phyloP scores from a whole-genome alignment of 2,888 invertebrate species.

The Drosophila quasianomalipes region DNA sequence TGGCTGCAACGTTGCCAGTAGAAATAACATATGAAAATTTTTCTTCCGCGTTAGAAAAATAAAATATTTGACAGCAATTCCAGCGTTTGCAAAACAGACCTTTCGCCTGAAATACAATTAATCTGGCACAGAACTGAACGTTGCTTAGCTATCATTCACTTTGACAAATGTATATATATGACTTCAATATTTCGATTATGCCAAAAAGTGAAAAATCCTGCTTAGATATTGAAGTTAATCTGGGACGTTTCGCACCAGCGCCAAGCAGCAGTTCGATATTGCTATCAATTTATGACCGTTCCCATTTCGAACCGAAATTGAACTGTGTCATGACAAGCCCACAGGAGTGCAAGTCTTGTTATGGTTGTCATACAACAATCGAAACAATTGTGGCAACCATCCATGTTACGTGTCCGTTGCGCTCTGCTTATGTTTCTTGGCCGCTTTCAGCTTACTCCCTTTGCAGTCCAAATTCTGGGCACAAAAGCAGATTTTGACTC shows the following conservation, averaged over 20 bases:
- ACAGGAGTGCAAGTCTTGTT: conserved; percentile 47
- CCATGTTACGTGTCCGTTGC: conserved; percentile 67
- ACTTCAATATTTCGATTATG: neutral
- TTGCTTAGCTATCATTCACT: neutral
- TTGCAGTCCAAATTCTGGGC: conserved; percentile 1
- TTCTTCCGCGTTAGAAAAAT: neutral
- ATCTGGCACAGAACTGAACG: neutral
- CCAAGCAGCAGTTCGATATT: conserved; percentile 8
- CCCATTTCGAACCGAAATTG: conserved; percentile 56
- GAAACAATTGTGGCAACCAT: conserved; percentile 56
- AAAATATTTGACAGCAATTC: too few species aligned
- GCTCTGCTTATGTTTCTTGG: conserved; percentile 60
- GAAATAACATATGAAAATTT: neutral
- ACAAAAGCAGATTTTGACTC: conserved; percentile 14
- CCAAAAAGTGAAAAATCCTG: neutral
- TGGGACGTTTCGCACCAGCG: neutral
- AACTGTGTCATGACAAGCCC: conserved; percentile 72
- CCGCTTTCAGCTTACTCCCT: neutral
- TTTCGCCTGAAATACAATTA: neutral
- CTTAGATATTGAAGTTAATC: neutral
- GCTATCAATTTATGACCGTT: conserved; percentile 33
- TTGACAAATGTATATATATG: neutral
- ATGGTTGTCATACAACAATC: conserved; percentile 43
- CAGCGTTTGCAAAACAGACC: too few species aligned
- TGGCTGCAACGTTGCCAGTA: neutral